Conservation (phyloP, 2,888 invertebrate species). For the Eurytoma californica region DNA sequence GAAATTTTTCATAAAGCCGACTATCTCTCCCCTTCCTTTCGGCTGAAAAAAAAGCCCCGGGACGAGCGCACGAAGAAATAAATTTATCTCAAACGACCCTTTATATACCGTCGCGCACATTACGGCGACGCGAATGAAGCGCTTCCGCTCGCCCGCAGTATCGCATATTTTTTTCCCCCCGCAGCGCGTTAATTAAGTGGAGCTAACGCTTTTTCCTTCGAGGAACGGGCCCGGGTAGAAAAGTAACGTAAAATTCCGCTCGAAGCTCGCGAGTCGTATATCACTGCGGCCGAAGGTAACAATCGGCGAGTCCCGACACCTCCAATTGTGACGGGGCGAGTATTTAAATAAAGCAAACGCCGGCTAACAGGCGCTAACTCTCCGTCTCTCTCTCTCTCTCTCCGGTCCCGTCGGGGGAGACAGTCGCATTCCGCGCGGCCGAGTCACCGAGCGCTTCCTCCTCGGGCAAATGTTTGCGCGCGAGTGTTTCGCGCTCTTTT, state of each 20-base stretch:
- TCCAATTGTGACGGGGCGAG: neutral
- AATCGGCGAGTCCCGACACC: neutral
- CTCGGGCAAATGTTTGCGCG: conserved; percentile 21
- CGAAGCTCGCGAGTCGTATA: too few species aligned
- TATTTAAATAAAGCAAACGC: too few species aligned
- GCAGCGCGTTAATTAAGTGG: too few species aligned
- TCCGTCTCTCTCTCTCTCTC: neutral
- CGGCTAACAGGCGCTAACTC: neutral
- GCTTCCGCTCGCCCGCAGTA: conserved; percentile 20
- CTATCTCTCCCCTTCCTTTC: neutral
- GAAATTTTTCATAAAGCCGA: conserved; percentile 36
- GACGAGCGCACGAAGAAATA: conserved; percentile 20
- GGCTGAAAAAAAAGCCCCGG: neutral
- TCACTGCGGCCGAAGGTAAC: neutral
- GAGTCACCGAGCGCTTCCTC: conserved; percentile 11
- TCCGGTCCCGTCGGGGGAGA: neutral
- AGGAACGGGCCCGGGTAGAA: too few species aligned
- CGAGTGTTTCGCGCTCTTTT: neutral
- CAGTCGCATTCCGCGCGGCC: neutral
- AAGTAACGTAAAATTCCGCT: too few species aligned
- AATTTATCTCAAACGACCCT: conserved; percentile 24
- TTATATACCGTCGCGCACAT: neutral
- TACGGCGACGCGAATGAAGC: conserved; percentile 29
- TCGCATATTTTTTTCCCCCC: conserved; percentile 17
- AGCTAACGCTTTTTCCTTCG: too few species aligned